Evolutionary conservation across 2,888 invertebrate genomes (phyloP).

Genomic region (Malachius bipustulatus): DNA sequence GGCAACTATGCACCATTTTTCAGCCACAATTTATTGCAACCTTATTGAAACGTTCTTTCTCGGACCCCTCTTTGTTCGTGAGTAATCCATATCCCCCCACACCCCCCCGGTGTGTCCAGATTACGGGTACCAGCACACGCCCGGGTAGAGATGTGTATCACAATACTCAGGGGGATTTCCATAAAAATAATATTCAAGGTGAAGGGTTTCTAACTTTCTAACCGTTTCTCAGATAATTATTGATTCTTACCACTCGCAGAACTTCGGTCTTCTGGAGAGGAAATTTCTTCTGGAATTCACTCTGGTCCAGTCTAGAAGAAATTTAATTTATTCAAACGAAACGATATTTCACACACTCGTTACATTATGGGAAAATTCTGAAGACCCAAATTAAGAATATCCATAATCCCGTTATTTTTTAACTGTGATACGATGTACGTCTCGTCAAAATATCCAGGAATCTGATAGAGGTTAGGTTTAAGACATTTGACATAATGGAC

Average conservation of each 20-base stretch:
- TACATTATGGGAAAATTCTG: constrained; percentile 21
- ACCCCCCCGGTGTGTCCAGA: too few species aligned
- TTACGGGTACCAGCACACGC: too few species aligned
- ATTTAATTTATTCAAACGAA: neutral
- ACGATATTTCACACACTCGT: neutral
- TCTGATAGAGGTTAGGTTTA: constrained; percentile 26
- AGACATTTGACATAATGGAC: constrained; percentile 36
- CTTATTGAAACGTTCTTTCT: too few species aligned
- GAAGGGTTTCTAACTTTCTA: too few species aligned
- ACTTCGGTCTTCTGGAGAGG: neutral
- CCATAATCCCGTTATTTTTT: constrained; percentile 21
- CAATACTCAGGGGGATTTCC: too few species aligned
- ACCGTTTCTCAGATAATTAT: too few species aligned
- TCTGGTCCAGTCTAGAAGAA: neutral
- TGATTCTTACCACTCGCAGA: neutral
- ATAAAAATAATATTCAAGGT: too few species aligned
- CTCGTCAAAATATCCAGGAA: constrained; percentile 20
- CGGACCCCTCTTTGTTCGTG: too few species aligned
- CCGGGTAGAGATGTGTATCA: too few species aligned
- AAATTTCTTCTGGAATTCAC: neutral
- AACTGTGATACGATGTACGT: constrained; percentile 20
- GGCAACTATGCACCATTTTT: too few species aligned
- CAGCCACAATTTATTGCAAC: too few species aligned
- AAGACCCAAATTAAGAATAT: constrained; percentile 21
- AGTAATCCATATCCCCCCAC: too few species aligned